Base-by-base conservation (phyloP, 2,888 invertebrate species). In the Erebia aethiops region DNA sequence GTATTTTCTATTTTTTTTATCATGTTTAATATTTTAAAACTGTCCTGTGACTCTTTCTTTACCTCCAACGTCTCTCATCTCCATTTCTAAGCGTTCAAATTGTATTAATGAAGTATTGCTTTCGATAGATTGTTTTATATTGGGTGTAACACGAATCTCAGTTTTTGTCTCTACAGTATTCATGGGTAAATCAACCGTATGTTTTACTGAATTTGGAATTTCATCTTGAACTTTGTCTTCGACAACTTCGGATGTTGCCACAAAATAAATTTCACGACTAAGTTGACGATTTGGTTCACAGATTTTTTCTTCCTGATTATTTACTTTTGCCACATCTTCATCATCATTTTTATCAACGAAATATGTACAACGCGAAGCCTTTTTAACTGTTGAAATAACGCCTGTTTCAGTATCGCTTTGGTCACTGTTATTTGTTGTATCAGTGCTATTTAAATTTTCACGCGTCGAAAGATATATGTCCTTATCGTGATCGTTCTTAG, bases 31-130 rank as follows among this genome's bases (percentile, higher is more conserved):
- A 52, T 82, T 76, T 13, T 76, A 72, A 67, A 86, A 83, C 46
- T 73, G 73, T 5, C 76, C 76, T 41, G 75, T 75, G 18, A 72
- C 71, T 14, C 79, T 73, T 61, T 72, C 9, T 71, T 70, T 76
- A 9, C 80, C 74, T 14, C 43, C 61, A 13, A 80, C 60, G 66
- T 71, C 69, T 9, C 81, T 84, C 0, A 86, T 73, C 57, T 83
- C 88, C 43, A 80, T 78, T 79, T 90, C 90, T 46, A 90, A 69
- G 60, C 84, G 81, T 75, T 91, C 90, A 71, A 91, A 91, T 60
- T 89, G 87, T 5, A 77, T 79, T 9, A 90, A 76, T 0, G 92
- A 92, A 67, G 76, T 82, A 54, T 90, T 84, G 69, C 80, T 84
- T 13, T 79, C 78, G 9, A 80, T 73, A 0, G 77, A 81, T 11